phyloP scores from a whole-genome alignment of 1,140 invertebrate species.

The Lerema accius region DNA sequence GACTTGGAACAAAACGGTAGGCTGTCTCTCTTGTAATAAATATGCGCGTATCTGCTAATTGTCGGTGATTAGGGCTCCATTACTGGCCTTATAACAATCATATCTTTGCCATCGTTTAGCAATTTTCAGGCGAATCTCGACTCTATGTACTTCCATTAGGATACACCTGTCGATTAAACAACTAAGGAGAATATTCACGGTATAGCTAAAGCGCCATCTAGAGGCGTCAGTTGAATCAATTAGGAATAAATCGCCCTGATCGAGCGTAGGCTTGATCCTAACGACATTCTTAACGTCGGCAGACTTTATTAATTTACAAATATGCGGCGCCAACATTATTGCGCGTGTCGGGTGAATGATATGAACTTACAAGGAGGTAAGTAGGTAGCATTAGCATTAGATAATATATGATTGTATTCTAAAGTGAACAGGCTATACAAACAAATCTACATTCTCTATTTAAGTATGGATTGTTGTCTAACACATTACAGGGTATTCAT shows the following conservation, averaged over 20 bases:
- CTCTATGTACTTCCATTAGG: not conserved
- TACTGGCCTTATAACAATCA: constrained; percentile 33
- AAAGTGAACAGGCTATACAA: too few relatives aligned
- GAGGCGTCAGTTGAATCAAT: constrained; percentile 47
- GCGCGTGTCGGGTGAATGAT: constrained; percentile 25
- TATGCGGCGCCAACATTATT: constrained; percentile 56
- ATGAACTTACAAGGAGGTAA: not conserved
- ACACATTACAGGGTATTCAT: too few relatives aligned
- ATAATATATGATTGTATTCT: too few relatives aligned
- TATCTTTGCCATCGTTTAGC: constrained; percentile 26
- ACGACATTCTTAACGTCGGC: constrained; percentile 47
- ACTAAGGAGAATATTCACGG: not conserved
- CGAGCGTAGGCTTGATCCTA: constrained; percentile 40
- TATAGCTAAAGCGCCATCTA: constrained; percentile 36
- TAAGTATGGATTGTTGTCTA: too few relatives aligned
- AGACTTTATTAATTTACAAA: constrained; percentile 57
- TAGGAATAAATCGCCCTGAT: constrained; percentile 42
- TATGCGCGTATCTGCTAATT: constrained; percentile 40
- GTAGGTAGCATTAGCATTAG: too few relatives aligned
- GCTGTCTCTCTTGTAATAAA: constrained; percentile 8
- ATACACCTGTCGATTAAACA: not conserved
- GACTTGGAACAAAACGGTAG: constrained; percentile 1
- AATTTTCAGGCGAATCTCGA: not conserved
- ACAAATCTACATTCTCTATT: too few relatives aligned
- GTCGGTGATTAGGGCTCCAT: constrained; percentile 37